Conservation (phyloP, 2,797 vertebrate genomes). For the Babyrousa celebensis region DNA sequence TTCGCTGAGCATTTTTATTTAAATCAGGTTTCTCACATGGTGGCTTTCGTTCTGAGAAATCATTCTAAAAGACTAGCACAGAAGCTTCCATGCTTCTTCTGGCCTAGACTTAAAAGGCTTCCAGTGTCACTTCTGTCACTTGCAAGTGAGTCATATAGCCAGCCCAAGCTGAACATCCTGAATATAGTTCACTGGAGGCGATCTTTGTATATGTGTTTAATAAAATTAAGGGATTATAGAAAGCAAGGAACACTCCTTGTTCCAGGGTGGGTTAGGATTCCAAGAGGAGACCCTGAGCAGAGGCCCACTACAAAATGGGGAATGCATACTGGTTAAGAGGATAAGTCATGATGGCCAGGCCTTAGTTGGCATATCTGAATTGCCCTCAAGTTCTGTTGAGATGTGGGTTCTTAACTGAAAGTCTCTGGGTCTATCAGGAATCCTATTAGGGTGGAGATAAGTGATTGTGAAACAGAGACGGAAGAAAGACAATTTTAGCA, state of each 20-base stretch:
- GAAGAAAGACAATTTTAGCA: background rate
- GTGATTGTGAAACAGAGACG: background rate
- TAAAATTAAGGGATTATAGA: background rate
- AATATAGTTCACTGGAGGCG: background rate
- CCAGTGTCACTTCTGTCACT: background rate
- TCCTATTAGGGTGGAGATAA: background rate
- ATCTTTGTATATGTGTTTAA: background rate
- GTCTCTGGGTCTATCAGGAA: background rate
- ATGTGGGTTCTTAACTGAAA: background rate
- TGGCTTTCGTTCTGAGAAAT: background rate
- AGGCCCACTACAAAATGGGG: too few relatives aligned
- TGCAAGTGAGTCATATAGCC: background rate
- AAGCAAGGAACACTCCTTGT: background rate
- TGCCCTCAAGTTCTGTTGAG: background rate
- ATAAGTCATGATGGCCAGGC: background rate
- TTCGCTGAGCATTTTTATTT: background rate
- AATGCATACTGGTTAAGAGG: background rate
- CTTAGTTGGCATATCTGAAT: rapidly evolving
- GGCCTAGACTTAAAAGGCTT: too few relatives aligned
- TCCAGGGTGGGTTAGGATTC: background rate
- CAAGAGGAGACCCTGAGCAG: background rate
- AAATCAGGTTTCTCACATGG: background rate
- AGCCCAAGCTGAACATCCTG: background rate
- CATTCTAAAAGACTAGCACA: background rate
- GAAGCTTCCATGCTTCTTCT: background rate